phyloP scores from a whole-genome alignment of 2,797 vertebrate species.

The Catamblyrhynchus diadema region DNA sequence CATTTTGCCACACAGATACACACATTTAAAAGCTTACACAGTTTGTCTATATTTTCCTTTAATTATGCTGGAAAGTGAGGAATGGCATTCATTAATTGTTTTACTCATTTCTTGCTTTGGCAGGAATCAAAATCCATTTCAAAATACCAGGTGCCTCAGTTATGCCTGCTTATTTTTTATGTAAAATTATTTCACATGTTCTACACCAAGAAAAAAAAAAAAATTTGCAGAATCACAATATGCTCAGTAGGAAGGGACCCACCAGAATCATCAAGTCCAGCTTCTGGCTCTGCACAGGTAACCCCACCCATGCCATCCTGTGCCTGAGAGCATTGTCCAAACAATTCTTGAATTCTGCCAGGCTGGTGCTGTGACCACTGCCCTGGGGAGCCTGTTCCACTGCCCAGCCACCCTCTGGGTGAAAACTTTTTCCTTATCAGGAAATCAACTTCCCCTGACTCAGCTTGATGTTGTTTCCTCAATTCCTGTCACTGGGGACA shows the following conservation, averaged over 20 bases:
- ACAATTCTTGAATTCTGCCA: not conserved
- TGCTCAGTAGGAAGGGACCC: not conserved
- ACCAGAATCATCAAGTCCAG: not conserved
- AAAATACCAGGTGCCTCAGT: not conserved
- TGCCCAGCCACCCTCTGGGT: rapidly evolving
- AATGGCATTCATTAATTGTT: not conserved
- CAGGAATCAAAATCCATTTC: not conserved
- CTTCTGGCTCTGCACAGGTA: not conserved
- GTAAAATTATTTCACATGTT: not conserved
- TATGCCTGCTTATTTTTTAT: not conserved
- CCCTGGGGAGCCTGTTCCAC: not conserved
- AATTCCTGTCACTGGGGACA: rapidly evolving
- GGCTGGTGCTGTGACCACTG: not conserved
- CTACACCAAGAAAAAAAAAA: not conserved
- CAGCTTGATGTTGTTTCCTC: not conserved
- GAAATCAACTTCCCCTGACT: not conserved
- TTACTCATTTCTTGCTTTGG: not conserved
- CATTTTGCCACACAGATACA: not conserved
- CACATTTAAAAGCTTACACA: not conserved
- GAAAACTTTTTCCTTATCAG: not conserved
- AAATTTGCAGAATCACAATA: not conserved
- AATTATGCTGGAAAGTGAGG: not conserved
- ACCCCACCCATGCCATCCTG: not conserved
- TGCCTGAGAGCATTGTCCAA: not conserved
- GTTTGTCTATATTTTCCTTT: not conserved